Evolutionary conservation across 1,140 invertebrate species (phyloP).

Genomic region (Oryzaephilus surinamensis): DNA sequence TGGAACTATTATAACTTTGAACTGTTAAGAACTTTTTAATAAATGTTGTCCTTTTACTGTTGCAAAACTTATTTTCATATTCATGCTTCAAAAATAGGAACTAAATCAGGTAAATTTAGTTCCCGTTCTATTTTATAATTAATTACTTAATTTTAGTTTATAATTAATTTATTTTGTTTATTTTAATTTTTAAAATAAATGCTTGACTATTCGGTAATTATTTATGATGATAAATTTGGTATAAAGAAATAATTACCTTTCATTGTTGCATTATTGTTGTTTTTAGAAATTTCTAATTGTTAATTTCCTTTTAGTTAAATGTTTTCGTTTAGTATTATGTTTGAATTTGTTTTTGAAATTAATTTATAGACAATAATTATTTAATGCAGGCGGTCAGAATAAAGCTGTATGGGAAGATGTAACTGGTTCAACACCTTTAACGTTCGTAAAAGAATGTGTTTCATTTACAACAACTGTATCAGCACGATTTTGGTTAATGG

Average conservation of each 20-base stretch:
- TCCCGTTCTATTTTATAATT: constrained; percentile 16
- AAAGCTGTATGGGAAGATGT: constrained; percentile 97
- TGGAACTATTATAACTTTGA: no score
- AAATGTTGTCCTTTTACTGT: constrained; percentile 28
- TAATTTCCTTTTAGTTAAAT: no score
- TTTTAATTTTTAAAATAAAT: no score
- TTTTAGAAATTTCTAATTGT: neutral
- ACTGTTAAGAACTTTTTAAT: constrained; percentile 11
- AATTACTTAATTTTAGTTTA: constrained; percentile 1
- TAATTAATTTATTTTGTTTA: no score
- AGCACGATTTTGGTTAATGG: constrained; percentile 95
- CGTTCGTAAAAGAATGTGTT: constrained; percentile 91
- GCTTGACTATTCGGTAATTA: no score
- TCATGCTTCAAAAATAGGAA: constrained; percentile 36
- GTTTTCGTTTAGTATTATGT: neutral
- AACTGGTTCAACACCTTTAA: constrained; percentile 87
- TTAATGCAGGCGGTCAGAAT: constrained; percentile 70
- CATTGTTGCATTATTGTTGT: neutral
- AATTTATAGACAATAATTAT: no score
- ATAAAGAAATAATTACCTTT: no score
- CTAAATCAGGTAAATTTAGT: constrained; percentile 40
- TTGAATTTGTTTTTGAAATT: neutral
- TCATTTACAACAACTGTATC: constrained; percentile 96
- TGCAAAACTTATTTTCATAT: constrained; percentile 36
- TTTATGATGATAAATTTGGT: no score